A percentile compares a stretch with the other conserved stretches of the same genome.
These are phyloP conservation scores for Pachycephala philippinensis DNA, from an alignment of 2,113 vertebrate species.

Conservation along the genomic window DNA sequence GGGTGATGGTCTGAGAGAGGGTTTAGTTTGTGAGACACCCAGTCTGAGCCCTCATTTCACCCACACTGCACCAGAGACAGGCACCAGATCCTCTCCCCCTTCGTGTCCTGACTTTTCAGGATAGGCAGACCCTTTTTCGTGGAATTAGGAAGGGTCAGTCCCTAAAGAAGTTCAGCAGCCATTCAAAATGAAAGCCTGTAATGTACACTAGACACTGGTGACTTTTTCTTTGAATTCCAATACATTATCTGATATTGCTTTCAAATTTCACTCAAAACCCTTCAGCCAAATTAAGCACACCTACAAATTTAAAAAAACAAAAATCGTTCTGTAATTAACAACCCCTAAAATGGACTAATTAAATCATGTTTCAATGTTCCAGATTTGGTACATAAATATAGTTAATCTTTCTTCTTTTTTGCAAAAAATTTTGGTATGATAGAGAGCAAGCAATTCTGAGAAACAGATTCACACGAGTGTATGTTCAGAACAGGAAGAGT, in stretches of 20 bases:
- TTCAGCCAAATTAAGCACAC: not conserved
- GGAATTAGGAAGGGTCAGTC: not conserved
- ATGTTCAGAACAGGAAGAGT: not conserved
- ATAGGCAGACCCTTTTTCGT: not conserved
- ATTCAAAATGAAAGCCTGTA: not conserved
- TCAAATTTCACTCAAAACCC: not conserved
- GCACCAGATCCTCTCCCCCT: not conserved
- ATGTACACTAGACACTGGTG: not conserved
- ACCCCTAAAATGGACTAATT: not conserved
- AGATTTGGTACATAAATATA: not conserved
- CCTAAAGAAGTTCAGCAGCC: not conserved
- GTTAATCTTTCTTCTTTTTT: not conserved
- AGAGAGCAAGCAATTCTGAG: not conserved
- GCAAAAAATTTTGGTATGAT: not conserved
- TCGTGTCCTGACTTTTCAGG: not conserved
- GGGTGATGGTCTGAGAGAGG: fast-evolving
- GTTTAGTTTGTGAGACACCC: not conserved
- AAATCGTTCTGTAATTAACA: not conserved
- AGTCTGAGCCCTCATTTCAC: not conserved
- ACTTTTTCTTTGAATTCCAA: not conserved
- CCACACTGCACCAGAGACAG: not conserved
- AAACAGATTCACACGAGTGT: fast-evolving
- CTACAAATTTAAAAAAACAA: not conserved
- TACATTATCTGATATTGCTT: not conserved
- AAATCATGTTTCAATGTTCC: not conserved